Percentiles rank a stretch among this genome's conserved stretches.
Conservation (phyloP, 2,113 vertebrate species). For the Plestiodon gilberti region DNA sequence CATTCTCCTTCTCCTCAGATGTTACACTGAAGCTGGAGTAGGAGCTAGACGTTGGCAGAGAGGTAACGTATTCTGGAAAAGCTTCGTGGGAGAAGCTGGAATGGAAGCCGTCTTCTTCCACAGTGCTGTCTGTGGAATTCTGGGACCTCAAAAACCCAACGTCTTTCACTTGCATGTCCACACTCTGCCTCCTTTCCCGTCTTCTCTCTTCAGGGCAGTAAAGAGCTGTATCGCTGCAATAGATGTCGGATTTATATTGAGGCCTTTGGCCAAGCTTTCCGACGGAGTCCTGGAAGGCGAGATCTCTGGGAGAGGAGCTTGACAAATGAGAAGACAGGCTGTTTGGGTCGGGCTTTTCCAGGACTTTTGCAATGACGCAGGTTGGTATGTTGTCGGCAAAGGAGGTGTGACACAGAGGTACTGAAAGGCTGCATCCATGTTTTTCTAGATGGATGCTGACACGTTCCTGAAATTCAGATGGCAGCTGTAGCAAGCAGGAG, state of each 20-base stretch:
- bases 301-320: conserved; percentile 79
- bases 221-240: conserved; percentile 93
- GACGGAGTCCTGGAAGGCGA: conserved; percentile 74
- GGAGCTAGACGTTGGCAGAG: conserved; percentile 88
- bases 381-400: conserved; percentile 87
- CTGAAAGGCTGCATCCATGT: conserved; percentile 79
- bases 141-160: conserved; percentile 83
- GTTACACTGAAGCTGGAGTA: conserved; percentile 94
- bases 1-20: conserved; percentile 88
- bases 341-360: conserved; percentile 89
- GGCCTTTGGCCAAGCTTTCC: conserved; percentile 79
- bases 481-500: conserved; percentile 76
- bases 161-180: conserved; percentile 81
- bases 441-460: conserved; percentile 90
- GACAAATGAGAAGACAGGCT: conserved; percentile 85
- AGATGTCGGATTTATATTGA: conserved; percentile 89
- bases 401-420: conserved; percentile 81
- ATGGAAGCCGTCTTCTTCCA: conserved; percentile 85
- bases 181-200: conserved; percentile 85
- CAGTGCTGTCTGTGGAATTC: conserved; percentile 89
- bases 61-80: conserved; percentile 83
- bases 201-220: conserved; percentile 91
- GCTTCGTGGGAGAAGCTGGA: conserved; percentile 84
- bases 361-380: conserved; percentile 86
- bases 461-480: conserved; percentile 89